Evolutionary conservation across 2,113 vertebrate genomes (phyloP).

Genomic region (Chroicocephalus ridibundus): DNA sequence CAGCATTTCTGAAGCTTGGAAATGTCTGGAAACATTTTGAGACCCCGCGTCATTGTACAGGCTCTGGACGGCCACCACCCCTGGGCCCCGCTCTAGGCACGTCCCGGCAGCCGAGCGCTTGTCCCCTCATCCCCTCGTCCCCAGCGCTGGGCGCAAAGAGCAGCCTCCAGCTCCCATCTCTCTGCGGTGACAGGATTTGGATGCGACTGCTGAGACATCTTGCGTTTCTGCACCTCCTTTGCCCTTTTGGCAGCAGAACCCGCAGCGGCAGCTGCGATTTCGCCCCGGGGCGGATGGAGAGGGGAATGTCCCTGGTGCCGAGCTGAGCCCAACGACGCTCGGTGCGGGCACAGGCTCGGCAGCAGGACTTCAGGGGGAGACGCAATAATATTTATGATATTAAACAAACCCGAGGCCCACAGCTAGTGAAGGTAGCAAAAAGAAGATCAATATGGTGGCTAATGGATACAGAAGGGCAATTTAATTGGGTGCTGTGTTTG

Average conservation of each 20-base stretch:
- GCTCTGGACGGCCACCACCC: background rate
- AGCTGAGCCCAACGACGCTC: background rate
- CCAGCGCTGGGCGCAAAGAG: background rate
- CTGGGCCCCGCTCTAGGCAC: background rate
- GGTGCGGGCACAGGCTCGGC: background rate
- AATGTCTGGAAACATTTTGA: background rate
- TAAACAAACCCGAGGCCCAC: background rate
- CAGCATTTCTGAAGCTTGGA: background rate
- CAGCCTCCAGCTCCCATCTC: background rate
- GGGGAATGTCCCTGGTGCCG: background rate
- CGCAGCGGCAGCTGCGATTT: background rate
- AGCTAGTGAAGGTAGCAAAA: background rate
- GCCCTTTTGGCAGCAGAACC: background rate
- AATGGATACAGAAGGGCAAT: constrained; percentile 30
- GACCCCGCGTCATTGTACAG: background rate
- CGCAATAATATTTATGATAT: background rate
- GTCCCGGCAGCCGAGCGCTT: background rate
- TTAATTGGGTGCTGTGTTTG: constrained; percentile 44
- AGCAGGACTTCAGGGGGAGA: background rate
- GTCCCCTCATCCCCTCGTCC: too few species aligned
- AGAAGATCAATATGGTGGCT: constrained; percentile 37
- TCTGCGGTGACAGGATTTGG: background rate
- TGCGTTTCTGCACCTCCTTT: background rate
- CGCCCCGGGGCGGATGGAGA: background rate
- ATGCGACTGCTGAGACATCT: background rate